Evolutionary conservation across 2,113 vertebrate genomes (phyloP), one percentile per base, ranked within the genome.

Genomic region (Meles meles): DNA sequence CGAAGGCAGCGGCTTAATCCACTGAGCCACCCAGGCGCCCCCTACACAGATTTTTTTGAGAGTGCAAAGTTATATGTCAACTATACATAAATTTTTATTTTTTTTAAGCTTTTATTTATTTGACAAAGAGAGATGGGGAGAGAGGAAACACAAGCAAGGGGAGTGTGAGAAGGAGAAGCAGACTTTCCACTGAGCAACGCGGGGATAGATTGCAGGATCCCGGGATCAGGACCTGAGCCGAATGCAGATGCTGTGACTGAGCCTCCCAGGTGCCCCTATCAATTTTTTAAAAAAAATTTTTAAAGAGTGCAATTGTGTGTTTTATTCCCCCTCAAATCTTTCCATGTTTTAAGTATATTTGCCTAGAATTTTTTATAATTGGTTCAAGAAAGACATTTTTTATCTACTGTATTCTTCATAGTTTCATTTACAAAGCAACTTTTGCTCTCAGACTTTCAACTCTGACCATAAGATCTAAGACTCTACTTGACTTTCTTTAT

Each of bases 401-500:
- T 80, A 85, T 52, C 37, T 92, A 84, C 25, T 84, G 3, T 71
- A 93, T 88, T 87, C 71, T 63, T 93, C 29, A 82, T 8, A 80
- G 85, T 20, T 91, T 93, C 91, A 93, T 88, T 96, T 89, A 91
- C 18, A 90, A 88, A 88, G 81, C 34, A 83, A 59, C 39, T 72
- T 39, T 80, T 23, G 57, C 59, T 95, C 63, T 96, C 5, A 67
- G 49, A 94, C 96, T 57, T 72, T 97, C 71, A 95, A 47, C n/a
- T 86, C 85, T 83, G 63, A 67, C 81, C 49, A 82, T 2, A 83
- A 15, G 34, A 39, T 87, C 59, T 74, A 95, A 82, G 47, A 97
- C 74, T 77, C 57, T 81, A 85, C 23, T n/a, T 96, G 65, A 63
- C 61, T 91, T 95, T 94, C 84, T 96, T 93, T 81, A 49, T 77